Conservation (phyloP, 2,797 vertebrate genomes). For the Arremon aurantiirostris region DNA sequence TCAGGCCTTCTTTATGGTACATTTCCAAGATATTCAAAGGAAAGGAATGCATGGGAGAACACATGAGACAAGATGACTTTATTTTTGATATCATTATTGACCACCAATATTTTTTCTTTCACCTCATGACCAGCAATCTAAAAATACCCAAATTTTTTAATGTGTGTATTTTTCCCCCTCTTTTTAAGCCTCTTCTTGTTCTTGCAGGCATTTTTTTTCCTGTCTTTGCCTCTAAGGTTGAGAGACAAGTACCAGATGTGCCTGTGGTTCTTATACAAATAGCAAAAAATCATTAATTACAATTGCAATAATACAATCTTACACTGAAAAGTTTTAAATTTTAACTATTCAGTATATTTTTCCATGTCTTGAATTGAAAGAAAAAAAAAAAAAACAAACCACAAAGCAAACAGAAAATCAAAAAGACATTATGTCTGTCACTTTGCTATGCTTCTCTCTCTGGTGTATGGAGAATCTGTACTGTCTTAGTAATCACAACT, state of each 20-base stretch:
- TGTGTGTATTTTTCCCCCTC: fast-evolving
- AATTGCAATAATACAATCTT: background rate
- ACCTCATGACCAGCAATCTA: background rate
- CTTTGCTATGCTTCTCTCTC: background rate
- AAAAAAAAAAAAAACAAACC: background rate
- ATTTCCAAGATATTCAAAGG: background rate
- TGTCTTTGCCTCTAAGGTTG: background rate
- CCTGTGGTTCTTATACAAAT: background rate
- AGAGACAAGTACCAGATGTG: background rate
- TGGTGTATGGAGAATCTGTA: background rate
- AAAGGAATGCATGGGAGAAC: background rate
- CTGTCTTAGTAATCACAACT: too few relatives aligned
- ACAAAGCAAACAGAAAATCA: background rate
- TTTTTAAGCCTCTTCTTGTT: background rate
- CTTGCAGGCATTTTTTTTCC: background rate
- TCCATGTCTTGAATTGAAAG: background rate
- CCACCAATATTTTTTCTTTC: background rate
- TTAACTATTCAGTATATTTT: background rate
- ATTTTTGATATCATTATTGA: background rate
- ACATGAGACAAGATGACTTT: background rate
- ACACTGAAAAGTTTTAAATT: background rate
- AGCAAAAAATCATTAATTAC: background rate
- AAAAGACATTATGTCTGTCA: background rate
- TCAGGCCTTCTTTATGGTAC: background rate
- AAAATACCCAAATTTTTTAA: background rate